phyloP scores from a whole-genome alignment of 2,113 vertebrate species.

The Erythrolamprus reginae region DNA sequence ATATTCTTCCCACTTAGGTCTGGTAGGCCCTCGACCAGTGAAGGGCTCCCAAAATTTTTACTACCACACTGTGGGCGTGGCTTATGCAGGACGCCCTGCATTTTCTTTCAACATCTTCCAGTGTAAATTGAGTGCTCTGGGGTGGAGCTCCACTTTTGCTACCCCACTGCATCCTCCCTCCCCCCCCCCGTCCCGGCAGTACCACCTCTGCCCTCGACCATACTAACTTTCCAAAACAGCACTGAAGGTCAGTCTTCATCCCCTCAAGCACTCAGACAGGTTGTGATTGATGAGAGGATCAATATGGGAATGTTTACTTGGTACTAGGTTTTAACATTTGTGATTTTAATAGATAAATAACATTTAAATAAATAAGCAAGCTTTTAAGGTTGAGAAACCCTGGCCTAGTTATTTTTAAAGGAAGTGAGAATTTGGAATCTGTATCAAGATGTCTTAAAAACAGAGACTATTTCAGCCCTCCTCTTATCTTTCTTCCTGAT shows the following conservation, averaged over 20 bases:
- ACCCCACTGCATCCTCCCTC: no score
- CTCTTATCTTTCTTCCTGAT: slow-evolving; percentile 63
- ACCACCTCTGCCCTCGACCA: neutral
- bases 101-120: no score
- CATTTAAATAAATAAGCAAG: neutral
- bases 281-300: neutral
- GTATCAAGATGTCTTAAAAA: slow-evolving; percentile 36
- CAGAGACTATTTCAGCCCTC: slow-evolving; percentile 44
- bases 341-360: neutral
- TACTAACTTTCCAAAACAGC: neutral
- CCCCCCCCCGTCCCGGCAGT: no score
- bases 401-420: slow-evolving; percentile 27
- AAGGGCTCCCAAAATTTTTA: no score
- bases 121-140: no score
- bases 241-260: neutral
- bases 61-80: no score
- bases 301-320: neutral
- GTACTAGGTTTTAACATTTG: neutral
- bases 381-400: neutral
- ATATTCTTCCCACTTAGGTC: neutral
- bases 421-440: slow-evolving; percentile 45
- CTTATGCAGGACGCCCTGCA: no score
- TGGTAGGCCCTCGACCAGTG: neutral
- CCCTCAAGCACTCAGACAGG: neutral
- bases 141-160: no score